A percentile compares a stretch with the other conserved stretches of the same genome.
phyloP scores from a whole-genome alignment of 1,140 invertebrate species.

The Sitophilus oryzae region DNA sequence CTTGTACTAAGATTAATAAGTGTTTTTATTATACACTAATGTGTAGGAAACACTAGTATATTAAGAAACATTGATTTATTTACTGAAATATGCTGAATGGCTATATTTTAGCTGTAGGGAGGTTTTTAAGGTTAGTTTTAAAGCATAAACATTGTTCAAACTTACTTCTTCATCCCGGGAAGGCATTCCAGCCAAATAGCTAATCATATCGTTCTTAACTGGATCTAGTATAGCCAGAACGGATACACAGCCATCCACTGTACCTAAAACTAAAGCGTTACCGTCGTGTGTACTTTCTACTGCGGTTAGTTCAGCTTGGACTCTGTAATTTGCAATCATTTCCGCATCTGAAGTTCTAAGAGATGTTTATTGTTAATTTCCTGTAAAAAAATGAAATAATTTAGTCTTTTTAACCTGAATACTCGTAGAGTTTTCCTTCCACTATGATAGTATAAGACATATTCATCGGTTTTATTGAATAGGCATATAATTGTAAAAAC shows the following conservation, averaged over 20 bases:
- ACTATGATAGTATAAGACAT: slow-evolving; percentile 95
- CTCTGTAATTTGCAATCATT: slow-evolving; percentile 87
- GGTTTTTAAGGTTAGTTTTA: neutral
- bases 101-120: neutral
- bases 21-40: too few relatives aligned
- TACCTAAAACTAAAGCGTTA: slow-evolving; percentile 77
- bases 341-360: slow-evolving; percentile 74
- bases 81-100: too few relatives aligned
- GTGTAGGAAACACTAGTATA: too few relatives aligned
- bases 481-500: slow-evolving; percentile 92
- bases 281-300: slow-evolving; percentile 79
- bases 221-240: slow-evolving; percentile 88
- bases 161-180: slow-evolving; percentile 63
- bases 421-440: slow-evolving; percentile 87
- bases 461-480: slow-evolving; percentile 91
- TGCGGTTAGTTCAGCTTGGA: slow-evolving; percentile 85
- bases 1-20: too few relatives aligned
- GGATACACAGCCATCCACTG: slow-evolving; percentile 89
- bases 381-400: neutral
- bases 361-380: neutral
- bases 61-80: too few relatives aligned
- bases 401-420: slow-evolving; percentile 59
- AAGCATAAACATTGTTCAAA: neutral
- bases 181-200: slow-evolving; percentile 62
- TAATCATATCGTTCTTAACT: slow-evolving; percentile 53